phyloP scores from a whole-genome alignment of 92 coral and sea anemone genomes.

The Paramuricea clavata region DNA sequence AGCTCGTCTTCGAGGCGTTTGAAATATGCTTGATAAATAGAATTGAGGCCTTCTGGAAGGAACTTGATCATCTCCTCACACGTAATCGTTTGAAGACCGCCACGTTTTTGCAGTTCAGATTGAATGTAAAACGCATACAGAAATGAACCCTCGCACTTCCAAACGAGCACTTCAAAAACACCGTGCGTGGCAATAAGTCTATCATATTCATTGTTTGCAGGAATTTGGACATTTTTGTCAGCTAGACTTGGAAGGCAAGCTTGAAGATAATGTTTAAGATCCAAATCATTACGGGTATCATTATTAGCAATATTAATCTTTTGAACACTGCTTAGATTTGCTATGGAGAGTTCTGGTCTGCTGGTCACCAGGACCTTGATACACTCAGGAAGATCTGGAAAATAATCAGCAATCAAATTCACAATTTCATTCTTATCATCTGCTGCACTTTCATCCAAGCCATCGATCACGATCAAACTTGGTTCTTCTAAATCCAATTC shows the following conservation, averaged over 20 bases:
- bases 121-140: neutral
- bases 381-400: neutral
- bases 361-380: neutral
- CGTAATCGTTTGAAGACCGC: neutral
- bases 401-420: neutral
- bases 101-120: neutral
- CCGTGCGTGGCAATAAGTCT: too few species aligned
- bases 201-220: too few species aligned
- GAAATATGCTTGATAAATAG: neutral
- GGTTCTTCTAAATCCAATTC: neutral
- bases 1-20: neutral
- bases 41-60: neutral
- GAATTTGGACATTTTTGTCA: neutral
- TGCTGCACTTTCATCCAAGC: slow-evolving; percentile 15
- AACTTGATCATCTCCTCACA: neutral
- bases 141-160: neutral
- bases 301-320: neutral
- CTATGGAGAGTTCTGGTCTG: neutral
- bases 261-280: neutral
- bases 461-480: neutral
- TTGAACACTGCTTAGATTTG: neutral
- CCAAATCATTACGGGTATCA: neutral
- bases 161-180: neutral
- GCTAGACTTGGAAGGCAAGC: neutral
- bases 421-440: neutral